phyloP scores from a whole-genome alignment of 2,888 invertebrate species.

The Diabrotica balteata region DNA sequence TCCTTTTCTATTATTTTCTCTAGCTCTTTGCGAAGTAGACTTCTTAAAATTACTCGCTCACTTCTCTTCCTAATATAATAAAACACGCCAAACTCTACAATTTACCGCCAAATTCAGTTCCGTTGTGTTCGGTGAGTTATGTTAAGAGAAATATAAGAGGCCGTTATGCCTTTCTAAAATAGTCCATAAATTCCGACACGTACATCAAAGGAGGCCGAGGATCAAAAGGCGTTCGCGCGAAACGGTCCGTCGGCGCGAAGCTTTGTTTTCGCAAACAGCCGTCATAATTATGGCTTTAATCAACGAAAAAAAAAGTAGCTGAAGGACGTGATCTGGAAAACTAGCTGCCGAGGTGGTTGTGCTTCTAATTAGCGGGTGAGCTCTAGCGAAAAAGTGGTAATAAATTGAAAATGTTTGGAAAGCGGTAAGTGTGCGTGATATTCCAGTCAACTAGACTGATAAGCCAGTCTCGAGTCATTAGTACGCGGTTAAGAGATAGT shows the following conservation, averaged over 20 bases:
- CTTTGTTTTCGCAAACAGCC: conserved; percentile 9
- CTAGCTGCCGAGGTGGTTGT: no score
- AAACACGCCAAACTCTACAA: not conserved
- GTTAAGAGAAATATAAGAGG: not conserved
- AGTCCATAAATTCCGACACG: conserved; percentile 5
- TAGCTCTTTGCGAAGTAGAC: no score
- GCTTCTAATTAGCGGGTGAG: no score
- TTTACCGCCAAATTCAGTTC: not conserved
- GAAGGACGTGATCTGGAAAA: no score
- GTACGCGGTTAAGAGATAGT: no score
- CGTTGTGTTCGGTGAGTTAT: not conserved
- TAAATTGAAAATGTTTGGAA: no score
- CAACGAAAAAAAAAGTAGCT: no score
- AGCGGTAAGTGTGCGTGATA: no score
- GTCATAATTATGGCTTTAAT: not conserved
- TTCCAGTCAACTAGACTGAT: no score
- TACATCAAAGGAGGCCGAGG: conserved; percentile 5
- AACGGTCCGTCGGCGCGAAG: not conserved
- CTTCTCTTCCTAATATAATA: not conserved
- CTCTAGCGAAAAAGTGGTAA: no score
- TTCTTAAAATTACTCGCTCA: not conserved
- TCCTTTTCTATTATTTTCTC: no score
- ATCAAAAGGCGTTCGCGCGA: conserved; percentile 7
- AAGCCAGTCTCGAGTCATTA: no score
- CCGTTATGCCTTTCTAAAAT: conserved; percentile 1